Conservation (phyloP, 2,797 vertebrate species). For the Sorex maritimensis region DNA sequence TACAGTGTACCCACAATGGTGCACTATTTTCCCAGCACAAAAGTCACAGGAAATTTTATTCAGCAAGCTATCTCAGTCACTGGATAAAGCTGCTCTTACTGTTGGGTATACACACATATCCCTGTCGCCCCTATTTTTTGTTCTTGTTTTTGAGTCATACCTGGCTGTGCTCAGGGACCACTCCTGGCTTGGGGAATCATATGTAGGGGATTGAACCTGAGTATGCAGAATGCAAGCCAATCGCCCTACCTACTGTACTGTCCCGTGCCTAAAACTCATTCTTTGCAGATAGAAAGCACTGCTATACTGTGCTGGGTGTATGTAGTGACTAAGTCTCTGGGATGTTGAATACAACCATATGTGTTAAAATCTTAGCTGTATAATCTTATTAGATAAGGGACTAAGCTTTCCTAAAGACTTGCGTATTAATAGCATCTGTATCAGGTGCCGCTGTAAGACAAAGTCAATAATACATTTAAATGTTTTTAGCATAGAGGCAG, state of each 20-base stretch:
- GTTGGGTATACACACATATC: neutral
- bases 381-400: neutral
- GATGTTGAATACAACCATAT: constrained; percentile 4
- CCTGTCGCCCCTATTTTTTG: no score
- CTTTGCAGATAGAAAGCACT: constrained; percentile 19
- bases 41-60: constrained; percentile 38
- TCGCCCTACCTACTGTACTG: no score
- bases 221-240: no score
- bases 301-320: neutral
- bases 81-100: neutral
- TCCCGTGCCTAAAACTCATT: neutral
- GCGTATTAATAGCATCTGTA: neutral
- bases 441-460: constrained; percentile 25
- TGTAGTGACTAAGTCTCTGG: neutral
- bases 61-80: constrained; percentile 23
- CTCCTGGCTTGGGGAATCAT: no score
- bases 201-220: no score
- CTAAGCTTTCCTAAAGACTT: constrained; percentile 20
- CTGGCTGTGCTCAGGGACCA: no score
- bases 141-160: no score
- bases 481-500: neutral
- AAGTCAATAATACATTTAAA: constrained; percentile 10
- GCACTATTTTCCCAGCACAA: neutral
- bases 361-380: constrained; percentile 43
- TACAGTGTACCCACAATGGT: neutral